Base-by-base conservation (phyloP, 2,888 invertebrate species). In the Mechanitis messenoides region DNA sequence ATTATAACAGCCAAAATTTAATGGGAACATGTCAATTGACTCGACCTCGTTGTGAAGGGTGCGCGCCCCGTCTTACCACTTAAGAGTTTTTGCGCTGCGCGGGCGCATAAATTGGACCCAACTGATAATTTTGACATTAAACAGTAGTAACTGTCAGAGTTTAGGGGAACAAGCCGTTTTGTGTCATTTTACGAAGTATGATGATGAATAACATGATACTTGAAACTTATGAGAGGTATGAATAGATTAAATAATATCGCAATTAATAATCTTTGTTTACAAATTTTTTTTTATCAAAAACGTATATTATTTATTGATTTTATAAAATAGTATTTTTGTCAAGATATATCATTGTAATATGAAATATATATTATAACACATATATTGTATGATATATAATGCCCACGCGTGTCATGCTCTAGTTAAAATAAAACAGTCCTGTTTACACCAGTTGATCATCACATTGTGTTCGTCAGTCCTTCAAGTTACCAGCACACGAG, bases 111-210 rank as follows among this genome's bases (percentile, higher is more conserved):
- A 87, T 87, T 88, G 83, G 75, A 70, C 73, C 66, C 76, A 78
- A 83, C 81, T 79, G 88, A 87, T 89, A 87, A 89, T 85, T 87
- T 84, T 86, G 87, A 89, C 88, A 80, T 87, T 79, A 87, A 87
- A 81, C 89, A 88, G 87, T 76, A 80, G 84, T 83, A 78, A 81
- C 81, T 85, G 86, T 85, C 85, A 79, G 65, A 67, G 72, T 78
- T 79, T 78, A 76, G 76, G 76, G 78, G 78, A 80, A 75, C 74
- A 69, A 72, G 69, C 73, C 77, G 83, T 80, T 89, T 86, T 83
- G 81, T 84, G 86, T 87, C 85, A 83, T 73, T 80, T 85, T 81
- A 82, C 75, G 72, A 77, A 67, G 64, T 62, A 38, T 63, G 72
- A 71, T 85, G 83, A 86, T 83, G 76, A 79, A 86, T 86, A 79